These are phyloP conservation scores for Dryomyza anilis DNA, from an alignment of 2,888 invertebrate species.

Conservation along the genomic window DNA sequence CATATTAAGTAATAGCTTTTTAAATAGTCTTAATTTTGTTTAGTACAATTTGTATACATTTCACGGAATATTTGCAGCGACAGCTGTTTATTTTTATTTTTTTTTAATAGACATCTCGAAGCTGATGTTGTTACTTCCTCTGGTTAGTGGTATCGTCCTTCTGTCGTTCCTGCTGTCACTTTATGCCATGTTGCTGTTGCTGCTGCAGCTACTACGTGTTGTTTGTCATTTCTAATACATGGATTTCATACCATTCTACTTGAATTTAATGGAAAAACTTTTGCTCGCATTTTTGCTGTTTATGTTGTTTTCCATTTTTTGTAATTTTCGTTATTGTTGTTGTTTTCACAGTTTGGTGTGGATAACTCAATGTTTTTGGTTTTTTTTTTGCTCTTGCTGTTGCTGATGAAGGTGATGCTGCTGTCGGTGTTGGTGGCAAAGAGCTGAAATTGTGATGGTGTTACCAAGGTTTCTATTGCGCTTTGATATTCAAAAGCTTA, in stretches of 20 bases:
- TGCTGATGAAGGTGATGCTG: too few species aligned
- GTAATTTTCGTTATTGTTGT: background rate
- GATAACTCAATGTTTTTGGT: background rate
- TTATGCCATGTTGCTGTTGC: background rate
- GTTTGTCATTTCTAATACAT: conserved; percentile 19
- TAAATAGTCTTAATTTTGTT: too few species aligned
- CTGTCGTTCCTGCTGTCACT: background rate
- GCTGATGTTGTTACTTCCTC: background rate
- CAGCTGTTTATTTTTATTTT: too few species aligned
- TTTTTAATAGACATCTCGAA: background rate
- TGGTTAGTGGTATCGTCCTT: conserved; percentile 3
- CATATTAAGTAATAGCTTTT: too few species aligned
- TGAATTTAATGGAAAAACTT: conserved; percentile 28
- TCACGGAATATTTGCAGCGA: too few species aligned
- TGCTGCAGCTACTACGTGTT: background rate
- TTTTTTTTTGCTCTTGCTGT: background rate
- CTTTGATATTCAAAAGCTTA: conserved; percentile 12
- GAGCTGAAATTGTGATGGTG: too few species aligned
- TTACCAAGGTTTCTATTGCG: background rate
- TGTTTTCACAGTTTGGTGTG: background rate
- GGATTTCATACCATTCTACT: conserved; percentile 14
- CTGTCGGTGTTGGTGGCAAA: too few species aligned
- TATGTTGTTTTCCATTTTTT: background rate
- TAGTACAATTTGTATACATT: too few species aligned
- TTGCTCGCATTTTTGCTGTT: conserved; percentile 3